These are phyloP conservation scores for Connochaetes taurinus DNA, from an alignment of 2,113 vertebrate species.

Conservation along the genomic window DNA sequence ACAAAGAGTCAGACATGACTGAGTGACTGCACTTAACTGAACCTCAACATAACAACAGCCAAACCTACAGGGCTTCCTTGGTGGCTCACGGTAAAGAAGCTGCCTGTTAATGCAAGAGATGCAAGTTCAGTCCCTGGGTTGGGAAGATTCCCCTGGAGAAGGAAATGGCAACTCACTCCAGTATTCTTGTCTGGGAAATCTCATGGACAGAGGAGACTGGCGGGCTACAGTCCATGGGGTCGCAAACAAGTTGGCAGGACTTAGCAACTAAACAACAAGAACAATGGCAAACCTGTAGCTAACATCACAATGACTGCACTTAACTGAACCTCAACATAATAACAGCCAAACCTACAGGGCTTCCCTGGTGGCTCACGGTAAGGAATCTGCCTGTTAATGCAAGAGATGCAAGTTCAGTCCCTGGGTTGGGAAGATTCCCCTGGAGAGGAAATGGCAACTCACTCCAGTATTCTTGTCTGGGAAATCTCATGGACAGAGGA, in stretches of 20 bases:
- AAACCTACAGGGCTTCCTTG: not conserved
- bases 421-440: not conserved
- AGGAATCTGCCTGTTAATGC: not conserved
- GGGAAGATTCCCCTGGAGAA: not conserved
- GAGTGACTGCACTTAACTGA: not conserved
- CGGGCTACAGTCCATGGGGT: not conserved
- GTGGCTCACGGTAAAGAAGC: not conserved
- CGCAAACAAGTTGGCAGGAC: no score
- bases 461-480: not conserved
- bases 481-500: not conserved
- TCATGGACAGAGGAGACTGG: no score
- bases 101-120: not conserved
- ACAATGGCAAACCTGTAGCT: no score
- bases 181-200: no score
- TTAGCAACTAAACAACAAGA: no score
- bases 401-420: not conserved
- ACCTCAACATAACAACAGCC: not conserved
- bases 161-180: no score
- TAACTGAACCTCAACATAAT: not conserved
- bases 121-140: not conserved
- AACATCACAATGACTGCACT: no score
- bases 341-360: not conserved
- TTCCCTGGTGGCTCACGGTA: not conserved
- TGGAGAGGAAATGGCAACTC: not conserved
- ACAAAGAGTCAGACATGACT: fast-evolving